Conservation (phyloP, 2,888 invertebrate genomes). For the Sicus ferrugineus region DNA sequence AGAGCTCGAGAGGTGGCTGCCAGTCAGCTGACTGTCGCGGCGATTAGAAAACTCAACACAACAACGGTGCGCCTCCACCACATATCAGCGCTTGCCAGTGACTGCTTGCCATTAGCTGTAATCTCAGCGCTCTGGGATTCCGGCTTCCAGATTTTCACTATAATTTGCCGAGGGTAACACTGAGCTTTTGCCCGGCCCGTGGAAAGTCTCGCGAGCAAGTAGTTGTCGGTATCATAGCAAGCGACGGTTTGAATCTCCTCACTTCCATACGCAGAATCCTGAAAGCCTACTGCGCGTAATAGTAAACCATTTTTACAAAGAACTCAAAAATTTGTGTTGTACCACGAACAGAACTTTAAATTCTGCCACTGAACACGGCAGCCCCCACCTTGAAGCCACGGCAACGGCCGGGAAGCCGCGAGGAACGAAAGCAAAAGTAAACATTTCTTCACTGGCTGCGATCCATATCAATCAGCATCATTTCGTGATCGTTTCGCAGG, state of each 20-base stretch:
- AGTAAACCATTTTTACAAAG: not conserved
- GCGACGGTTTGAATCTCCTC: too few species aligned
- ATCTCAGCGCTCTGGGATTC: too few species aligned
- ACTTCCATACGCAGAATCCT: too few species aligned
- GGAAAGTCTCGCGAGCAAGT: too few species aligned
- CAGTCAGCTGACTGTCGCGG: not conserved
- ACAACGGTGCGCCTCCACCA: too few species aligned
- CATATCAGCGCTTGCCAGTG: too few species aligned
- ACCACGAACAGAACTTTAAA: not conserved
- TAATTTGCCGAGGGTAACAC: too few species aligned
- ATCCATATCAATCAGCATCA: slow-evolving; percentile 41
- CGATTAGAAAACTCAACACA: not conserved
- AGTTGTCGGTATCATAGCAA: too few species aligned
- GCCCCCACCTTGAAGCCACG: not conserved
- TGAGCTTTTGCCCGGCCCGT: too few species aligned
- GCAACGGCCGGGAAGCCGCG: not conserved
- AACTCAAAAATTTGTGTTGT: not conserved
- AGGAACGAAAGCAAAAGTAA: slow-evolving; percentile 18
- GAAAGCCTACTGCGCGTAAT: too few species aligned
- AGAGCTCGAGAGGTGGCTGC: slow-evolving; percentile 1
- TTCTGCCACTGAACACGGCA: not conserved
- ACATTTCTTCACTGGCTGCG: slow-evolving; percentile 26
- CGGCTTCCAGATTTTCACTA: too few species aligned
- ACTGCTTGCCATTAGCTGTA: not conserved
- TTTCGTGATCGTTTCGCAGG: slow-evolving; percentile 41